Evolutionary conservation across 2,797 vertebrate genomes (phyloP).

Genomic region (Pseudopleuronectes americanus): DNA sequence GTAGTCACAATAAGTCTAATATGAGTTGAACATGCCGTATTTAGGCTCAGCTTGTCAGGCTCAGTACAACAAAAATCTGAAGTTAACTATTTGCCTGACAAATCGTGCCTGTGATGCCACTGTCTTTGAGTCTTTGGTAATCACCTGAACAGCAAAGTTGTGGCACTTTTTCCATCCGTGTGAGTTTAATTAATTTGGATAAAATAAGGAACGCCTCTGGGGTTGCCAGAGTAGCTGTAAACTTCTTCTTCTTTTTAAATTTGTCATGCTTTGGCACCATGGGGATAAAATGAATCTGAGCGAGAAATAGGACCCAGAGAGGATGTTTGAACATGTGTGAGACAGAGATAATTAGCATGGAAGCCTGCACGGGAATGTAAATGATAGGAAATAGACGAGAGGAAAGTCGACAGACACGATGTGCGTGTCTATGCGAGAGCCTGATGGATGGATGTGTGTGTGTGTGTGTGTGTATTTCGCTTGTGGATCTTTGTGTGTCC

Average conservation of each 20-base stretch:
- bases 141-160: neutral
- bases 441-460: conserved; percentile 1
- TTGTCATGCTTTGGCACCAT: conserved; percentile 5
- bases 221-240: neutral
- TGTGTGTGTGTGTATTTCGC: conserved; percentile 2
- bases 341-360: conserved; percentile 21
- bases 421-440: neutral
- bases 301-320: conserved; percentile 6
- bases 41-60: neutral
- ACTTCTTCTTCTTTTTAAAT: neutral
- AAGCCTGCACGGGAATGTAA: conserved; percentile 6
- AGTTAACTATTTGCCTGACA: neutral
- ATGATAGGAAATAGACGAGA: neutral
- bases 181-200: neutral
- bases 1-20: too few species aligned
- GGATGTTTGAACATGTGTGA: conserved; percentile 4
- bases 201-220: neutral
- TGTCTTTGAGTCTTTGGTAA: neutral
- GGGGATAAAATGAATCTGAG: neutral
- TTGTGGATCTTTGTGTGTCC: neutral
- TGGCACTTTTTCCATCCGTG: neutral
- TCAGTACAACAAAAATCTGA: neutral
- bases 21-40: neutral
- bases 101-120: neutral
- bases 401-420: neutral